Conservation (phyloP, 2,797 vertebrate genomes). For the Coccyzus lansbergi region DNA sequence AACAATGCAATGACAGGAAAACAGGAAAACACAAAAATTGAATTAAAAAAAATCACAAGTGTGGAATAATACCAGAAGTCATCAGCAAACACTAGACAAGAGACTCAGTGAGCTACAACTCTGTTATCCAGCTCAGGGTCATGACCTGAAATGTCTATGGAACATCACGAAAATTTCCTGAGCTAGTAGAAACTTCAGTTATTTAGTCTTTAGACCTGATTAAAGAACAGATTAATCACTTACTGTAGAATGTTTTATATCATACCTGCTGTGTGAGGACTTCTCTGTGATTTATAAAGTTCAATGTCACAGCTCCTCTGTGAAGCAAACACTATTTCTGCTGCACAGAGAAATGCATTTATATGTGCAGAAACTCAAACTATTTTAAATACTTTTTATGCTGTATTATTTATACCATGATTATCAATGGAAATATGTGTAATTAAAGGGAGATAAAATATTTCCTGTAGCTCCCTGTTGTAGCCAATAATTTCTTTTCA, state of each 20-base stretch:
- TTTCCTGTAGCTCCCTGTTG: neutral
- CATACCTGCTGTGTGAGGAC: neutral
- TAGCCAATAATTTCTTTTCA: neutral
- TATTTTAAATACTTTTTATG: neutral
- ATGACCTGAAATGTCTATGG: conserved; percentile 16
- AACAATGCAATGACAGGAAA: neutral
- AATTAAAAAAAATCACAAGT: conserved; percentile 25
- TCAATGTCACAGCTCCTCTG: neutral
- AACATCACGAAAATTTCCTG: conserved; percentile 32
- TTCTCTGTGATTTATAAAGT: neutral
- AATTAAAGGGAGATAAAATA: neutral
- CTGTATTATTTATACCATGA: neutral
- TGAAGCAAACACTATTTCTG: neutral
- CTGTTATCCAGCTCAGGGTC: neutral
- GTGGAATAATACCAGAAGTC: conserved; percentile 29
- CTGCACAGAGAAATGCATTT: neutral
- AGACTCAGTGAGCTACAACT: neutral
- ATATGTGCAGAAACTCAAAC: neutral
- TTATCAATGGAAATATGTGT: neutral
- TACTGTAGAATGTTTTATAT: neutral
- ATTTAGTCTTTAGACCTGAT: conserved; percentile 7
- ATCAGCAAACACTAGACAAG: neutral
- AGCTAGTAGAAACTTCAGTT: conserved; percentile 19
- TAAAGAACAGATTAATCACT: conserved; percentile 31
- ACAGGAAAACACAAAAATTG: conserved; percentile 15